Percentiles rank a stretch among this genome's conserved stretches.
Conservation (phyloP, 37 sponge, comb jelly and placozoan species). For the Cladorhizidae sp. region DNA sequence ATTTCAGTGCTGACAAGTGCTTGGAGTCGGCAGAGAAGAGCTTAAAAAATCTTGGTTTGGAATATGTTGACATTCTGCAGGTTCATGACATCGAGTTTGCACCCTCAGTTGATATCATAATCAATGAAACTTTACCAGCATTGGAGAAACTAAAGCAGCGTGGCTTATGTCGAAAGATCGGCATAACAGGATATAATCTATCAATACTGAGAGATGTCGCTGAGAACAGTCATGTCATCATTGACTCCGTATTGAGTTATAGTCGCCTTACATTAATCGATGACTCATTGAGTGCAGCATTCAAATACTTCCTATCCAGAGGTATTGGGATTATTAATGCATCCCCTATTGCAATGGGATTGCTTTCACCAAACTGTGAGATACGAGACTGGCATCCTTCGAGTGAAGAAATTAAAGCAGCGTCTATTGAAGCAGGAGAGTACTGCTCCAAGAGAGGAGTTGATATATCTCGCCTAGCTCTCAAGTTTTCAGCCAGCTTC, state of each 20-base stretch:
- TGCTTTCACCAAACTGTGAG: conserved; percentile 61
- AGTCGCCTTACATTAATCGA: conserved; percentile 83
- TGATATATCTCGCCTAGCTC: conserved; percentile 74
- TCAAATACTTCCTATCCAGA: conserved; percentile 68
- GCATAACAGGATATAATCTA: conserved; percentile 92
- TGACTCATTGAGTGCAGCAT: conserved; percentile 56
- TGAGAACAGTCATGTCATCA: conserved; percentile 50
- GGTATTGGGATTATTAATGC: conserved; percentile 90
- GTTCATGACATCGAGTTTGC: conserved; percentile 97
- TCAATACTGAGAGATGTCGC: conserved; percentile 48
- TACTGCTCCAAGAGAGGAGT: conserved; percentile 70
- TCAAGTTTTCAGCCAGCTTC: conserved; percentile 50
- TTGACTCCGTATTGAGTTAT: conserved; percentile 87
- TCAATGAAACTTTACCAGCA: conserved; percentile 86
- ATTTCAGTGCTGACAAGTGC: conserved; percentile 78
- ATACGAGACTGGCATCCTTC: conserved; percentile 86
- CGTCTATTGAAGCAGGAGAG: conserved; percentile 66
- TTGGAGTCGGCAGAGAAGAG: conserved; percentile 65
- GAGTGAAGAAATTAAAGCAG: conserved; percentile 58
- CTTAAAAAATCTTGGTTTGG: conserved; percentile 63
- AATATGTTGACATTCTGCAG: conserved; percentile 84
- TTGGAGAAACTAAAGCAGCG: conserved; percentile 73
- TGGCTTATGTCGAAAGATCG: conserved; percentile 87
- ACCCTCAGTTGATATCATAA: conserved; percentile 72
- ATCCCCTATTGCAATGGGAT: conserved; percentile 88